Evolutionary conservation across 2,113 vertebrate species (phyloP).

Genomic region (Megaleporinus macrocephalus): DNA sequence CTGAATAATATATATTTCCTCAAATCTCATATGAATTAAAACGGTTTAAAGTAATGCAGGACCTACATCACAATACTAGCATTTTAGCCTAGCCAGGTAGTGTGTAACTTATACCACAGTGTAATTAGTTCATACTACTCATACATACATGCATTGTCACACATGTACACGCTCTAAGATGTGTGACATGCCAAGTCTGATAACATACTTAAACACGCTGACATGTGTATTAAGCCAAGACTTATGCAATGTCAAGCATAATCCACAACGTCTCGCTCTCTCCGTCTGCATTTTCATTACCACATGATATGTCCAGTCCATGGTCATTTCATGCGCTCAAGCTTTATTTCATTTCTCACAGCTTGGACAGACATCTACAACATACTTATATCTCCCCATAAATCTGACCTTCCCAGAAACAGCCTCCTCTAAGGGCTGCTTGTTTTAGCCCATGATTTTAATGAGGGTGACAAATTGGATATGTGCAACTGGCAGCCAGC

Average conservation of each 20-base stretch:
- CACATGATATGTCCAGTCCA: constrained; percentile 4
- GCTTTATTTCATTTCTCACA: constrained; percentile 70
- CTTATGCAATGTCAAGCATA: constrained; percentile 58
- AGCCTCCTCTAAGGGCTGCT: constrained; percentile 72
- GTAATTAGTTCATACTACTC: not conserved
- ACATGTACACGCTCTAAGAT: not conserved
- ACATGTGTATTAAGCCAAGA: constrained; percentile 64
- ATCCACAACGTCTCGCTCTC: constrained; percentile 65
- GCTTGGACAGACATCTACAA: constrained; percentile 46
- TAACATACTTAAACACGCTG: constrained; percentile 71
- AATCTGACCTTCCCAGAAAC: constrained; percentile 61
- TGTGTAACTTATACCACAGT: too few species aligned
- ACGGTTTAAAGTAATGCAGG: too few species aligned
- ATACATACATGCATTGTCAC: constrained; percentile 58
- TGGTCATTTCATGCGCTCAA: constrained; percentile 66
- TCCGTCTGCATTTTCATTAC: constrained; percentile 69
- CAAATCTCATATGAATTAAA: too few species aligned
- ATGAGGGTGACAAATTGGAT: constrained; percentile 76
- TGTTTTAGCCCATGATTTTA: constrained; percentile 73
- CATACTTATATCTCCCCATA: constrained; percentile 68
- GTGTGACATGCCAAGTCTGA: constrained; percentile 60
- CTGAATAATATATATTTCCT: too few species aligned
- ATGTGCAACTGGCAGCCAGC: constrained; percentile 74
- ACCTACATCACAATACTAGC: too few species aligned
- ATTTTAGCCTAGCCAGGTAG: too few species aligned